Percentiles rank a stretch among this genome's conserved stretches.
These are phyloP conservation scores for Octodon degus DNA, from an alignment of 2,113 vertebrate species.

Conservation along the genomic window DNA sequence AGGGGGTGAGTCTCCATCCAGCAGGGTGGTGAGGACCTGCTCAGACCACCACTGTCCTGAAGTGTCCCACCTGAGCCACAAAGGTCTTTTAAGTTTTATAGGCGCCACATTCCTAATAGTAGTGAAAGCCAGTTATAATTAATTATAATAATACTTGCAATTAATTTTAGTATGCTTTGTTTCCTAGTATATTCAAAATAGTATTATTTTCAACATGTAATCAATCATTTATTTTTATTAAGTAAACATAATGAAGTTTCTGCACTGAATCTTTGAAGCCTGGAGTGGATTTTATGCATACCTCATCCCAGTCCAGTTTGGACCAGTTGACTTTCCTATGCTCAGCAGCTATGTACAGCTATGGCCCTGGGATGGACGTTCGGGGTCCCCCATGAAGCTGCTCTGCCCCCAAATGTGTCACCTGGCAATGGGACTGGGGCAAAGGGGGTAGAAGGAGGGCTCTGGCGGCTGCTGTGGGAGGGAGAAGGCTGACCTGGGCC, in stretches of 20 bases:
- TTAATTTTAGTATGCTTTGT: constrained; percentile 22
- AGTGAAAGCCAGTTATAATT: background rate
- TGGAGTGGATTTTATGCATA: background rate
- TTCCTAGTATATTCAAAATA: background rate
- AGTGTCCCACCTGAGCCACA: background rate
- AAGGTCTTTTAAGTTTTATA: background rate
- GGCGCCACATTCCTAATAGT: background rate
- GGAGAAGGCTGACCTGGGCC: background rate
- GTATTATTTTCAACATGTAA: background rate
- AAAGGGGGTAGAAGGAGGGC: background rate
- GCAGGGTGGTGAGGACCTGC: background rate
- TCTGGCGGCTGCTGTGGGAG: background rate
- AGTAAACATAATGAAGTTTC: background rate
- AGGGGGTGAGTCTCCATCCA: background rate
- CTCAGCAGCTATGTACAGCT: background rate
- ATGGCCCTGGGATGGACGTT: background rate
- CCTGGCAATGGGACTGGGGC: fast-evolving
- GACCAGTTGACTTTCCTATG: background rate
- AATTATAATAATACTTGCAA: background rate
- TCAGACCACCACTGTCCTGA: background rate
- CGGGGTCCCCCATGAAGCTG: no score
- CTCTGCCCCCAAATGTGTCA: background rate
- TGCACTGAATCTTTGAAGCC: background rate
- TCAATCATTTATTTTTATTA: background rate
- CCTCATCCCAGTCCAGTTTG: background rate